Evolutionary conservation across 2,888 invertebrate species (phyloP), one percentile per base, ranked within the genome.

Genomic region (Tanypteryx hageni): DNA sequence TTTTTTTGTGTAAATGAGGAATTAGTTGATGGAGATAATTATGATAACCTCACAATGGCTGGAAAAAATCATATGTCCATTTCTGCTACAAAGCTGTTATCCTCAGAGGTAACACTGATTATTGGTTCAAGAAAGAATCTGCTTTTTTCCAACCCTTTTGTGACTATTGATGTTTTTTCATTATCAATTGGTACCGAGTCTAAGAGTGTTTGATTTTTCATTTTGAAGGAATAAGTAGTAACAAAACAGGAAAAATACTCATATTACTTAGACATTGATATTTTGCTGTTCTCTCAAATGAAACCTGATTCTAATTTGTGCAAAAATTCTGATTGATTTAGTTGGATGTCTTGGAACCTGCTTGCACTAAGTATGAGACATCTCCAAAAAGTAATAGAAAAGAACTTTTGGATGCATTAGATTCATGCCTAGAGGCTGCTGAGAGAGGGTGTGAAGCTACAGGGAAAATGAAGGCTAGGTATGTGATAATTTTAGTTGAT

Each of bases 401-500:
- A 64, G 59, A 92, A 14, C 58, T 22, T n/a, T 4, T 92, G 16
- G 57, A 18, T 2, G 94, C 95, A 56, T 94, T 96, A 64, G 93
- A 93, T 93, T 94, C 94, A 93, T 95, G 95, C 1, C 94, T 94
- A 0, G 94, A 94, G 14, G 95, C 95, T 0, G 96, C 96, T 0
- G 95, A 95, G 84, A 76, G 93, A 0, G 96, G 96, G 0, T 96
- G 96, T 5, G 94, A 95, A 92, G 94, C 94, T 4, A 96, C 97
- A 0, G 95, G 95, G 82, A 93, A 94, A n/a, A 96, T 96, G 96
- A 94, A 94, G 68, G 96, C 97, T 0, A 96, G 94, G 93, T 93
- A 92, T 92, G 83, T 58, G 64, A 59, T 31, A 92, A 91, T 85
- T 93, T 86, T 5, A 44, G 1, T 3, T 44, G 57, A 92, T 22